Base-by-base conservation (phyloP, 2,113 vertebrate genomes). In the Hypomesus transpacificus region DNA sequence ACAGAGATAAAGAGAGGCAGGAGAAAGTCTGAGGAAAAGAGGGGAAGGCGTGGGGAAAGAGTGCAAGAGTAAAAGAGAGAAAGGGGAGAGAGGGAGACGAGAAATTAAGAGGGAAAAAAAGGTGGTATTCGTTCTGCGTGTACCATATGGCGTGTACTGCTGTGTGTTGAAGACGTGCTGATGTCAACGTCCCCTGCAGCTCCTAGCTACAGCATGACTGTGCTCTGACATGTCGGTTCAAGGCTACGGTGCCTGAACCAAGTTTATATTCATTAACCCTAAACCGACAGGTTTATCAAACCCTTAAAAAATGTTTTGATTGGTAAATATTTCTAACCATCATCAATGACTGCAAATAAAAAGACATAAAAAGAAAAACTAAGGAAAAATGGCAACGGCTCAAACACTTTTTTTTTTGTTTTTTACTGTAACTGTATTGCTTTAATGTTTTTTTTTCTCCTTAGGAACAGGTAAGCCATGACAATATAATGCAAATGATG, bases 381-480 rank as follows among this genome's bases (percentile, higher is more conserved):
- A 59, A 17, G 34, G 66, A 22, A 20, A 34, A 21, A 58, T 6
- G 14, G 18, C 39, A 34, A 69, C 18, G 4, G 16, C 61, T 34
- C 0, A 61, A 61, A 70, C 34, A 65, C 39, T 68, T 58, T 8
- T 66, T 60, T 34, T 68, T 68, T 58, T 8, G 63, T 60, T 34
- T 68, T 71, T 74, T 61, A 63, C 74, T 75, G 73, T 86, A 86
- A 87, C 85, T 81, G 87, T 90, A 91, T 90, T 91, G 89, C 89
- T 91, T 91, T 90, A 89, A 88, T 91, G 86, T 84, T 82, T 84
- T 87, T 68, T 74, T 75, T 80, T 83, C 82, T 86, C 82, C 82
- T 81, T 76, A 84, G 82, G 81, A 90, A 90, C 87, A 89, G 82
- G 82, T 88, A 84, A 91, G 87, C 89, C 86, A 87, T 90, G 86